Base-by-base conservation (phyloP, 2,113 vertebrate genomes). In the Pteronura brasiliensis region DNA sequence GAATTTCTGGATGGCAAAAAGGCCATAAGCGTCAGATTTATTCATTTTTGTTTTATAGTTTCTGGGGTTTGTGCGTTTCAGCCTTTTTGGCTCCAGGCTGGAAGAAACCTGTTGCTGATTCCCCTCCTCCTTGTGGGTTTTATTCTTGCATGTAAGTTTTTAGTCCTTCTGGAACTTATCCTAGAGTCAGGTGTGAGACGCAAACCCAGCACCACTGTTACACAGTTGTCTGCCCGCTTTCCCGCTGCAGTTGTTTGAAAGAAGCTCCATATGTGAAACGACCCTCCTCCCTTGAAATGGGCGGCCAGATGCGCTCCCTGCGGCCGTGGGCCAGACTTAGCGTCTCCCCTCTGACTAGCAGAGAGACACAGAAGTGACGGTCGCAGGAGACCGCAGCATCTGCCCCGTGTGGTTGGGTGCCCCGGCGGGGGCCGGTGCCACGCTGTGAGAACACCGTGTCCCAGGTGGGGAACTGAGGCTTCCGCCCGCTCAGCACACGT, bases 401-500 rank as follows among this genome's bases (percentile, higher is more conserved):
- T 69, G 67, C 63, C n/a, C 34, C 4, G 4, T 7, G 17, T 8
- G 8, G 7, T 3, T 36, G n/a, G 34, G n/a, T 9, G n/a, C 36
- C 69, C 36, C 2, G 10, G n/a, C 9, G 21, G 69, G n/a, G 2
- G 69, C 29, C 23, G 44, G 63, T 13, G 1, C 84, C 74, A 4
- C 0, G 11, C 8, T 23, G 31, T 1, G 1, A 23, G 63, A 72
- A 17, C 23, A 29, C 61, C 6, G 95, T 13, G n/a, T 23, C 12
- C 74, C 21, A 17, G 0, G 7, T 2, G 72, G 77, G 47, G 84
- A 47, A 7, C 36, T 1, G 36, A 69, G 74, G 74, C 39, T 29
- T 87, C 47, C 1, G 1, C 12, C 84, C 7, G 0, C 31, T 14
- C 23, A 0, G 65, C 74, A 15, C 18, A 3, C 1, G 0, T 8